Evolutionary conservation across 2,113 vertebrate genomes (phyloP).

Genomic region (Chlorodrepanis virens): DNA sequence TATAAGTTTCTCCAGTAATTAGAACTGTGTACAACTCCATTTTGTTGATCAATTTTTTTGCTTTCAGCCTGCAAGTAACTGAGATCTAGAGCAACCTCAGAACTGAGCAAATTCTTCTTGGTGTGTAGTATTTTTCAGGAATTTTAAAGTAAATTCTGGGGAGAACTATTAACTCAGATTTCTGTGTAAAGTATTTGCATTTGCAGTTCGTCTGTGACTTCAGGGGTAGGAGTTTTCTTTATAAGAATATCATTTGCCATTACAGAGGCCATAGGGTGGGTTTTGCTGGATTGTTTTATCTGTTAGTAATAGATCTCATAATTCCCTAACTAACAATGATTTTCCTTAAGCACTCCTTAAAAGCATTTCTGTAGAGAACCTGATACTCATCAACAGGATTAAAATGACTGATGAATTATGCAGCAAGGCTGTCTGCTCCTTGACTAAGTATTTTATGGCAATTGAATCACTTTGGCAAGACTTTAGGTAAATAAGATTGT

Average conservation of each 20-base stretch:
- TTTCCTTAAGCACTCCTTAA: slow-evolving; percentile 50
- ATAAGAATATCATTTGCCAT: not conserved
- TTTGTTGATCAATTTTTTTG: not conserved
- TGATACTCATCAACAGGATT: slow-evolving; percentile 43
- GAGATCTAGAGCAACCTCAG: not conserved
- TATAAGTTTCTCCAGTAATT: not conserved
- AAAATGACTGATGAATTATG: slow-evolving; percentile 61
- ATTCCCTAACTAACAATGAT: not conserved
- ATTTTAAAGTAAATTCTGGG: not conserved
- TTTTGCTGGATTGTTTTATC: slow-evolving; percentile 37
- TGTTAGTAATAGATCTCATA: not conserved
- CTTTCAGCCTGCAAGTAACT: not conserved
- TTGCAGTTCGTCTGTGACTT: not conserved
- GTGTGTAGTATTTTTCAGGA: not conserved
- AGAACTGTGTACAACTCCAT: not conserved
- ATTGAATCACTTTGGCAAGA: slow-evolving; percentile 27
- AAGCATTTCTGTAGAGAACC: slow-evolving; percentile 31
- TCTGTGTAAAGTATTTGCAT: not conserved
- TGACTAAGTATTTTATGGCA: slow-evolving; percentile 39
- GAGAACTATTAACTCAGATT: not conserved
- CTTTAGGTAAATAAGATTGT: slow-evolving; percentile 18
- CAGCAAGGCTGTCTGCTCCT: slow-evolving; percentile 40
- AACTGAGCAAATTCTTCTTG: not conserved
- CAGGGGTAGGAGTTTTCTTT: not conserved
- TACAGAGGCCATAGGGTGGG: not conserved